phyloP scores from a whole-genome alignment of 2,113 vertebrate genomes.

The Phasianus colchicus region DNA sequence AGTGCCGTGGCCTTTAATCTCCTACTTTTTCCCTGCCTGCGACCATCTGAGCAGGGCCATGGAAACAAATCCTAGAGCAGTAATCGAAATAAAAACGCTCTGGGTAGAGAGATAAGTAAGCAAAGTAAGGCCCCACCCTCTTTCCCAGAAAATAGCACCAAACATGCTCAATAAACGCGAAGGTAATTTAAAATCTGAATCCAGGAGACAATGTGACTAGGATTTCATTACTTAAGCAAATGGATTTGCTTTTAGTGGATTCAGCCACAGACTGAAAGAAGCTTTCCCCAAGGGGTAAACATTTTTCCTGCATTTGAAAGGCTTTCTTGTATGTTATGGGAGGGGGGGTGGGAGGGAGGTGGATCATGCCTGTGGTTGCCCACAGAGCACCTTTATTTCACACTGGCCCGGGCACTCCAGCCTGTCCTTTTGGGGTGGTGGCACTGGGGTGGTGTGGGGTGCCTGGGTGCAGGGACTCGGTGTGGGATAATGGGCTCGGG shows the following conservation, averaged over 20 bases:
- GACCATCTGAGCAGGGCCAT: rapidly evolving
- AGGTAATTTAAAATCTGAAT: constrained; percentile 57
- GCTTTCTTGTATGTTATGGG: constrained; percentile 32
- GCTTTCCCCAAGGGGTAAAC: constrained; percentile 74
- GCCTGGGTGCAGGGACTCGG: not conserved
- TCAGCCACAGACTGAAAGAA: constrained; percentile 68
- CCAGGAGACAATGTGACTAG: constrained; percentile 39
- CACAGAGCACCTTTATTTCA: not conserved
- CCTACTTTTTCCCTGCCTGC: not conserved
- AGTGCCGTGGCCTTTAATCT: not conserved
- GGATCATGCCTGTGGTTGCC: not conserved
- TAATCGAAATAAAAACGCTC: not conserved
- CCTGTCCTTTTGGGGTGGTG: not conserved
- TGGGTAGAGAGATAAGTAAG: constrained; percentile 21
- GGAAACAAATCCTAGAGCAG: not conserved
- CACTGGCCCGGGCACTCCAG: not conserved
- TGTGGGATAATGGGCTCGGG: not conserved
- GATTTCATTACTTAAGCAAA: constrained; percentile 67
- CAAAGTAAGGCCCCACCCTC: constrained; percentile 8
- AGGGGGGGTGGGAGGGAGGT: not conserved
- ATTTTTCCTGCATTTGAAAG: constrained; percentile 70
- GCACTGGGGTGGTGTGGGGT: not conserved
- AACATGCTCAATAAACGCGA: constrained; percentile 52
- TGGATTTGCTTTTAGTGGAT: constrained; percentile 69
- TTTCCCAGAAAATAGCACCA: constrained; percentile 54